Conservation (phyloP, 2,888 invertebrate genomes). For the Xiphydria camelus region DNA sequence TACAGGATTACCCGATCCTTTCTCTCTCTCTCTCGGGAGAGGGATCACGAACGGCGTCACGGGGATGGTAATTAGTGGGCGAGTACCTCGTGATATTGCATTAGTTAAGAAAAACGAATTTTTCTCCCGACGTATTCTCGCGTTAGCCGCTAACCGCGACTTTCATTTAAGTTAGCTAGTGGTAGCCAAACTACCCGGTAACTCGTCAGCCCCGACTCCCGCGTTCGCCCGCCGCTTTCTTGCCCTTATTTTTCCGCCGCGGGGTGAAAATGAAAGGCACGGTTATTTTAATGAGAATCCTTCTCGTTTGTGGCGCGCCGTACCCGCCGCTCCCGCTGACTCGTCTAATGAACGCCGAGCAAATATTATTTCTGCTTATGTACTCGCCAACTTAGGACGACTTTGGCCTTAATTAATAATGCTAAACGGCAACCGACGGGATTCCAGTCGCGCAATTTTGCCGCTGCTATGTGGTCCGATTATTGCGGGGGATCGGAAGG, state of each 20-base stretch:
- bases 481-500: too few relatives aligned
- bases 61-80: not conserved
- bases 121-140: conserved; percentile 43
- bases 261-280: conserved; percentile 34
- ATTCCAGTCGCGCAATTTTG: not conserved
- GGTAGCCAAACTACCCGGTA: conserved; percentile 42
- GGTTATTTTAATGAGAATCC: conserved; percentile 57
- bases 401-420: conserved; percentile 57
- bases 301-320: conserved; percentile 48
- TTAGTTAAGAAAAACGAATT: conserved; percentile 48
- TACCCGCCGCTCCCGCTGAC: conserved; percentile 31
- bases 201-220: conserved; percentile 18
- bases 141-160: conserved; percentile 40
- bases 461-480: too few relatives aligned
- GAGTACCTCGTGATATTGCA: conserved; percentile 26
- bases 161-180: conserved; percentile 45
- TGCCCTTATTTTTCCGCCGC: conserved; percentile 8
- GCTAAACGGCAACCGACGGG: conserved; percentile 41
- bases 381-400: conserved; percentile 54
- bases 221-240: not conserved
- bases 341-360: conserved; percentile 56
- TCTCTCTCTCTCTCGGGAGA: too few relatives aligned
- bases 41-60: too few relatives aligned
- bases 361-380: conserved; percentile 57
- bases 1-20: not conserved